Conservation (phyloP, 2,888 invertebrate genomes). For the Nymphalis urticae region DNA sequence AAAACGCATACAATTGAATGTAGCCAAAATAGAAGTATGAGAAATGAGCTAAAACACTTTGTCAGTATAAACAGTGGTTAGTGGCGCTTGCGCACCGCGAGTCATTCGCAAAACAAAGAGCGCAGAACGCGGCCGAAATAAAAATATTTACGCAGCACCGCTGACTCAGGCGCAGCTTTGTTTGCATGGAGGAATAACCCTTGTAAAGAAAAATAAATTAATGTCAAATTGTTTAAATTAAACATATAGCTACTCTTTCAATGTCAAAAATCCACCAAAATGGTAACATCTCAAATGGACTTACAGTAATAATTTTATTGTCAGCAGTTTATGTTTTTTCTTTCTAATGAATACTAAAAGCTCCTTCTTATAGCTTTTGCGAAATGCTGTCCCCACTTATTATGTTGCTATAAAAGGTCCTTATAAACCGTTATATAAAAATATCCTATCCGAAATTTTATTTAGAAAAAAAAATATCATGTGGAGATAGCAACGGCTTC, state of each 20-base stretch:
- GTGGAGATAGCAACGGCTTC: conserved; percentile 1
- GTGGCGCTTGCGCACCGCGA: conserved; percentile 48
- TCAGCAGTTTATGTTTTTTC: too few relatives aligned
- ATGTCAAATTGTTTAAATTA: conserved; percentile 54
- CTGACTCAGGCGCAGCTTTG: conserved; percentile 75
- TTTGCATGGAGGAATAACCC: conserved; percentile 67
- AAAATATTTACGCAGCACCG: conserved; percentile 75
- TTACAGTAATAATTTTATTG: too few relatives aligned
- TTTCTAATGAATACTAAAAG: too few relatives aligned
- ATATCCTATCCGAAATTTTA: too few relatives aligned
- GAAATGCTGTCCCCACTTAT: too few relatives aligned
- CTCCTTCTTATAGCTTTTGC: too few relatives aligned
- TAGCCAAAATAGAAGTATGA: conserved; percentile 48
- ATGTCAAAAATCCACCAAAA: neutral
- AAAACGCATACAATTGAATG: neutral
- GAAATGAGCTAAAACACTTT: conserved; percentile 62
- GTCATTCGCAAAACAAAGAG: conserved; percentile 79
- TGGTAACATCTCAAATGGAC: too few relatives aligned
- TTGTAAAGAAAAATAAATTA: conserved; percentile 68
- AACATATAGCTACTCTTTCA: conserved; percentile 4
- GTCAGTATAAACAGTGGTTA: conserved; percentile 64
- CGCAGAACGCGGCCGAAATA: conserved; percentile 66
- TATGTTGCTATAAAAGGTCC: too few relatives aligned
- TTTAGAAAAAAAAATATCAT: neutral
- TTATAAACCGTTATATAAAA: too few relatives aligned